phyloP scores from a whole-genome alignment of 2,888 invertebrate genomes.

The Graphium colonna region DNA sequence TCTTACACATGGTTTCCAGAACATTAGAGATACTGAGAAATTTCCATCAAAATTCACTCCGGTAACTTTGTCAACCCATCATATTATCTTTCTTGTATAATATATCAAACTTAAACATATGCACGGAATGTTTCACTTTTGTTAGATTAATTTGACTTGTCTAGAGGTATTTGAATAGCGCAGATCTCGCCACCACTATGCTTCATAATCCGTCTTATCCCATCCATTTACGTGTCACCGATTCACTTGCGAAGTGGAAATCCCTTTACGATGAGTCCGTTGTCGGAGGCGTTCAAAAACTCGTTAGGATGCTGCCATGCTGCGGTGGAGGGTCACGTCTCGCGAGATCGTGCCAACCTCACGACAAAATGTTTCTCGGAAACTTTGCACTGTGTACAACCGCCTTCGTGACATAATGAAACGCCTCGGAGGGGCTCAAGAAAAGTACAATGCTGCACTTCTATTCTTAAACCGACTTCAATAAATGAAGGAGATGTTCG shows the following conservation, averaged over 20 bases:
- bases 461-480: not conserved
- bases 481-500: too few species aligned
- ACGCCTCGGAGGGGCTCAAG: slow-evolving; percentile 15
- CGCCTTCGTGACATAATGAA: slow-evolving; percentile 23
- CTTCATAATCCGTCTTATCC: slow-evolving; percentile 19
- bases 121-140: too few species aligned
- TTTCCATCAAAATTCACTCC: too few species aligned
- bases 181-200: not conserved
- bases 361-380: slow-evolving; percentile 61
- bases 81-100: too few species aligned
- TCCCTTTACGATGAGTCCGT: slow-evolving; percentile 69
- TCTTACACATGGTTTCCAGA: too few species aligned
- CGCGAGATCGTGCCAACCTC: slow-evolving; percentile 43
- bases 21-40: too few species aligned
- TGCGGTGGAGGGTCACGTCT: slow-evolving; percentile 72
- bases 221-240: slow-evolving; percentile 36
- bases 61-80: too few species aligned
- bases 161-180: not conserved
- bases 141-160: too few species aligned
- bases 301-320: slow-evolving; percentile 72
- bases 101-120: too few species aligned
- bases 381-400: slow-evolving; percentile 38
- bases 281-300: slow-evolving; percentile 72
- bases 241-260: slow-evolving; percentile 74
- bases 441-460: not conserved